phyloP scores from a whole-genome alignment of 1,140 invertebrate genomes.

The Papilio glaucus region DNA sequence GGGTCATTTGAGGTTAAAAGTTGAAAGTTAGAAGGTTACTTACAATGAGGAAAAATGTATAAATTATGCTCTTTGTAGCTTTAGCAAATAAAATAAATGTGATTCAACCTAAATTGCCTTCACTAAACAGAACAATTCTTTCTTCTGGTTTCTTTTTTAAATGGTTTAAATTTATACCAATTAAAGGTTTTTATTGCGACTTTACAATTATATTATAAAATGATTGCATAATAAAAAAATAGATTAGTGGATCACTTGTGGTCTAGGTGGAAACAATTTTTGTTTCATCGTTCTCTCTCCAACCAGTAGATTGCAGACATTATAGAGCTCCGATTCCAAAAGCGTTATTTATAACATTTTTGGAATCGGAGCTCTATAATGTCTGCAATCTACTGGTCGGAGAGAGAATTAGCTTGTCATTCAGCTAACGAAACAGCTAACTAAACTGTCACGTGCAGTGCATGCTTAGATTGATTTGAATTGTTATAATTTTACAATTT shows the following conservation, averaged over 20 bases:
- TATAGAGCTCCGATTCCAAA: no score
- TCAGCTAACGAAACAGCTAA: no score
- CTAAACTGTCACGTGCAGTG: no score
- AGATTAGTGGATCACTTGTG: neutral
- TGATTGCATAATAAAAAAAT: neutral
- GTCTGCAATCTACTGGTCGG: no score
- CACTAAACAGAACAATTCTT: neutral
- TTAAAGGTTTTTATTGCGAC: neutral
- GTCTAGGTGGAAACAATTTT: neutral
- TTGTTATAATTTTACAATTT: no score
- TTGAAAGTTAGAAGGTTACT: conserved; percentile 12
- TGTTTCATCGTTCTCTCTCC: no score
- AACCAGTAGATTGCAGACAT: no score
- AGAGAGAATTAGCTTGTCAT: no score
- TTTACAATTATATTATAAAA: neutral
- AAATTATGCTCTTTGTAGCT: conserved; percentile 24
- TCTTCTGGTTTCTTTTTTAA: neutral
- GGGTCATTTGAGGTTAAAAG: conserved; percentile 12
- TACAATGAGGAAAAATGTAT: conserved; percentile 11
- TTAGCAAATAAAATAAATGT: conserved; percentile 18
- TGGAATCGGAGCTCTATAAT: no score
- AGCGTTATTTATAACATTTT: no score
- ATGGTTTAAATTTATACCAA: neutral
- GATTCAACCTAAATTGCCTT: conserved; percentile 6
- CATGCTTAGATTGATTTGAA: no score